phyloP scores from a whole-genome alignment of 2,888 invertebrate species.

The Muschampia plurimacula region DNA sequence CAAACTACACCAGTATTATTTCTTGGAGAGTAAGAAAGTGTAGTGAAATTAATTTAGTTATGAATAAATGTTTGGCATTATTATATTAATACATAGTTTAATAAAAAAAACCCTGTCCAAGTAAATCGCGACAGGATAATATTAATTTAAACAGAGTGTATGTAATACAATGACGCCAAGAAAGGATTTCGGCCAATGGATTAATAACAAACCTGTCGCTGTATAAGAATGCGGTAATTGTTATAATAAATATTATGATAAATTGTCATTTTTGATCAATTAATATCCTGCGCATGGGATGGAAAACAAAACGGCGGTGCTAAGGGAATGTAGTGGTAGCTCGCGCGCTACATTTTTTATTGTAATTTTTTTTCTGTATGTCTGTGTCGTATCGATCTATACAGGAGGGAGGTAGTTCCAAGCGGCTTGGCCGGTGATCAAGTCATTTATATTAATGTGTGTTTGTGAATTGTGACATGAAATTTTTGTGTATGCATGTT shows the following conservation, averaged over 20 bases:
- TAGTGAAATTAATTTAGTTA: too few relatives aligned
- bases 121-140: too few relatives aligned
- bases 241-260: too few relatives aligned
- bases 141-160: not conserved
- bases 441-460: not conserved
- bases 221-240: not conserved
- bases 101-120: too few relatives aligned
- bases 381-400: not conserved
- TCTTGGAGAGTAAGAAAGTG: not conserved
- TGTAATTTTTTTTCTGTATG: not conserved
- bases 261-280: too few relatives aligned
- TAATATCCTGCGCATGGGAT: too few relatives aligned
- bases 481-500: too few relatives aligned
- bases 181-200: not conserved
- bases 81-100: too few relatives aligned
- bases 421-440: not conserved
- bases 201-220: not conserved
- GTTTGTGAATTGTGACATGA: not conserved
- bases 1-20: not conserved
- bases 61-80: too few relatives aligned
- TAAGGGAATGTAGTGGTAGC: not conserved
- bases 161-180: not conserved
- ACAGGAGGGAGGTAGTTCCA: not conserved
- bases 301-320: too few relatives aligned
- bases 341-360: conserved; percentile 11